phyloP scores from a whole-genome alignment of 2,888 invertebrate species.

The Athetis lepigone region DNA sequence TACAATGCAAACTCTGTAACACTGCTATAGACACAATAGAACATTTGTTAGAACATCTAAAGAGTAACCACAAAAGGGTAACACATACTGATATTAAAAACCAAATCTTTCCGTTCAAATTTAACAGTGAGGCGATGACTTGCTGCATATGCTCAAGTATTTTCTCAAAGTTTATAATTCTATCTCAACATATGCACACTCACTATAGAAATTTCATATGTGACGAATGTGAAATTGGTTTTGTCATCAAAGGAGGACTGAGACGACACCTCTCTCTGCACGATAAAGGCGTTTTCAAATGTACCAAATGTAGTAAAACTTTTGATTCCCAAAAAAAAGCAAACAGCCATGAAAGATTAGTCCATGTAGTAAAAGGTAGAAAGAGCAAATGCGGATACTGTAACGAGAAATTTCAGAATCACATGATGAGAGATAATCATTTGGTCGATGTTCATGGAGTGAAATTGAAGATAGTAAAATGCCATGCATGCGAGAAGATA shows the following conservation, averaged over 20 bases:
- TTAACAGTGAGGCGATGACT: conserved; percentile 65
- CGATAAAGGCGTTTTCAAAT: conserved; percentile 66
- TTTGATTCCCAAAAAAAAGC: conserved; percentile 76
- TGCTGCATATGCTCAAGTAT: conserved; percentile 72
- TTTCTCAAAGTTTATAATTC: conserved; percentile 70
- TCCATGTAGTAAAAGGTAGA: conserved; percentile 38
- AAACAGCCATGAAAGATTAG: conserved; percentile 73
- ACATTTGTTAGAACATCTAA: conserved; percentile 41
- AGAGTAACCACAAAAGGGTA: conserved; percentile 39
- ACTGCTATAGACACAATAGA: conserved; percentile 29
- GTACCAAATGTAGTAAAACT: conserved; percentile 76
- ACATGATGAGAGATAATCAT: conserved; percentile 60
- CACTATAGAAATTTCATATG: conserved; percentile 78
- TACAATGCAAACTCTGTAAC: conserved; percentile 32
- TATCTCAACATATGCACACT: conserved; percentile 75
- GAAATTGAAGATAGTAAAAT: conserved; percentile 41
- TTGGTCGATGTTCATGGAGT: conserved; percentile 63
- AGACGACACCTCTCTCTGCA: conserved; percentile 50
- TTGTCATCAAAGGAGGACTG: conserved; percentile 14
- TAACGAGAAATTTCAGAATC: conserved; percentile 61
- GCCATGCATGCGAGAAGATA: conserved; percentile 73
- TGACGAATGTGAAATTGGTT: conserved; percentile 67
- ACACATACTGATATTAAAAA: conserved; percentile 60
- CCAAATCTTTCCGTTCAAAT: conserved; percentile 78
- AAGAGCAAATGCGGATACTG: conserved; percentile 67